Evolutionary conservation across 2,888 invertebrate genomes (phyloP), one percentile per base, ranked within the genome.

Genomic region (Chalcis sispes): DNA sequence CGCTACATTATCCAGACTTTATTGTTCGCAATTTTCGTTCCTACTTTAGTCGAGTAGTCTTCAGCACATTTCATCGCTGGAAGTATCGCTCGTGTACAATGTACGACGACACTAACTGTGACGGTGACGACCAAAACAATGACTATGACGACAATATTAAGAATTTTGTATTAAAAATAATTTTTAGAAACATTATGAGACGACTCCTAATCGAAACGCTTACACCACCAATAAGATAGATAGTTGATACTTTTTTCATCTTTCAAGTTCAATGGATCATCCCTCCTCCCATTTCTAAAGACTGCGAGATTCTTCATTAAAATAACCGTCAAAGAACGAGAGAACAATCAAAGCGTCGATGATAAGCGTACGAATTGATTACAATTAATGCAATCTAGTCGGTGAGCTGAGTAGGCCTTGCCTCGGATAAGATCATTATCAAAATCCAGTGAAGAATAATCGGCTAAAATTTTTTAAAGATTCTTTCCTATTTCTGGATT

Each of bases 1-100:
- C 79, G 83, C 72, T 78, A 54, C 46, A 70, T 66, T 70, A 59
- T 56, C 48, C 40, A 75, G 42, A 70, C 72, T 67, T 72, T 27
- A 72, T 72, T 78, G 69, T 78, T 75, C 65, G 65, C 10, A 70
- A 78, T 56, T 78, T 72, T 72, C 62, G 70, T 78, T 72, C 69
- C 70, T 72, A 75, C 67, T 65, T 72, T 52, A 58, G 67, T 72
- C 67, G 66, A 72, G 64, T 75, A 75, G 75, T 77, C 54, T 72
- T 74, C 74, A 52, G 72, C 56, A 75, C 25, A 59, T 77, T 61
- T 74, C 71, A 77, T 75, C 64, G 72, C 40, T 77, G 74, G 75
- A 75, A 75, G 54, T 72, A 67, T 72, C 71, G 67, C 56, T 66
- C 67, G 62, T 40, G 52, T 50, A 71, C 54, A 23, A 36, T 13